Base-by-base conservation (phyloP, 2,113 vertebrate species). In the Ammodytes dubius region DNA sequence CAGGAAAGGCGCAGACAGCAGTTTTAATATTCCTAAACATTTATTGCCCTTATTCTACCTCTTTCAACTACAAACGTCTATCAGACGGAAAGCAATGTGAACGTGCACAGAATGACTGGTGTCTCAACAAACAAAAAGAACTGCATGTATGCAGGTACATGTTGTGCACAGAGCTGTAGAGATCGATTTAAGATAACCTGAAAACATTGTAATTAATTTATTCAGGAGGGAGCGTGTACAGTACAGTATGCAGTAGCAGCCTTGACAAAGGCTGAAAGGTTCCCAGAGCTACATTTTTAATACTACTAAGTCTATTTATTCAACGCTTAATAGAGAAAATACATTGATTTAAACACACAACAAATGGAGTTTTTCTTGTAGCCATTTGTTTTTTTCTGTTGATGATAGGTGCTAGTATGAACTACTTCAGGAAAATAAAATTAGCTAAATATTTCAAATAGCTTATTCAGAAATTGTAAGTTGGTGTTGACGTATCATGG, bases 1-100 rank as follows among this genome's bases (percentile, higher is more conserved):
- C 50, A 71, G 19, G 19, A 66, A 27, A 46, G 37, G 35, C 37
- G 54, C 69, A 69, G 53, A 37, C 43, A 77, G 75, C 46, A 53
- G 39, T 7, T 49, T 37, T 57, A 49, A 50, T 40, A 70, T 49
- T 60, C 39, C 13, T 9, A 45, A 45, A 59, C 69, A 74, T 47
- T 50, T 63, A 54, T 63, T 58, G 58, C 27, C 5, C 1, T 59
- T 61, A 59, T 47, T 70, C 59, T 14, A 66, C 7, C 27, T 56
- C 14, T 12, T 47, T 58, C 1, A 0, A 7, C n/a, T 15, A 6
- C 35, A 69, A 68, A 12, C 17, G 56, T 76, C 68, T 17, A 57
- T 54, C 64, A 40, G 46, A 14, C 15, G 58, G 50, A 61, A n/a
- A 57, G 46, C 0, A 2, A 39, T 42, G 54, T 10, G 8, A n/a